Evolutionary conservation across 2,113 vertebrate genomes (phyloP), one percentile per base, ranked within the genome.

Genomic region (Labeo rohita): DNA sequence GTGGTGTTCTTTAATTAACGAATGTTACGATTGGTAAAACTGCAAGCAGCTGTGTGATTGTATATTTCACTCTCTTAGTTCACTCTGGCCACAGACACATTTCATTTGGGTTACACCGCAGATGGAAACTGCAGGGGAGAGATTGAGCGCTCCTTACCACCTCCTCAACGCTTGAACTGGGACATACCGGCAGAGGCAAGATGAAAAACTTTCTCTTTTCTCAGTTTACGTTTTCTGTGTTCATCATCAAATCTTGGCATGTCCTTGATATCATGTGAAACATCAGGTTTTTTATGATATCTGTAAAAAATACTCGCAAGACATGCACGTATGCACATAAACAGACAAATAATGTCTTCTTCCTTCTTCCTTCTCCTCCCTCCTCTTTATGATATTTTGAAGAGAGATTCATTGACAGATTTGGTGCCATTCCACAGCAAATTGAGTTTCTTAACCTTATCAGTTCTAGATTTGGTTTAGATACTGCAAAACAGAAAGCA

Each of bases 111-210:
- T 43, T 99, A 99, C 83, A 91, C 90, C 0, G 95, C 94, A 36
- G 96, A 98, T 0, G 98, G 98, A 0, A 97, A 99, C 88, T 99
- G 97, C 83, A 97, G 92, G 90, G 98, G 98, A 0, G 95, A 97
- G 0, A 75, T 90, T 80, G 96, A 96, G 59, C 91, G 86, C 0
- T 95, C 84, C n/a, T 93, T 98, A 6, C 95, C 95, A 0, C 13
- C 68, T 23, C 97, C 97, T 28, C 95, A 96, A 74, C 95, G 96
- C 86, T 94, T 99, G 0, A 89, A 91, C 63, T 99, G 98, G 97
- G 96, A 98, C 83, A 96, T 99, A 83, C 93, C 95, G 0, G 81
- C 91, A 85, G 96, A 96, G 90, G 97, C 97, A 83, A 86, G 81
- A 47, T 2, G 70, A 49, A 49, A 74, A 23, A 2, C 1, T 47